A percentile compares a stretch with the other conserved stretches of the same genome.
Evolutionary conservation across 2,888 invertebrate species (phyloP).

Genomic region (Eristalinus aeneus): DNA sequence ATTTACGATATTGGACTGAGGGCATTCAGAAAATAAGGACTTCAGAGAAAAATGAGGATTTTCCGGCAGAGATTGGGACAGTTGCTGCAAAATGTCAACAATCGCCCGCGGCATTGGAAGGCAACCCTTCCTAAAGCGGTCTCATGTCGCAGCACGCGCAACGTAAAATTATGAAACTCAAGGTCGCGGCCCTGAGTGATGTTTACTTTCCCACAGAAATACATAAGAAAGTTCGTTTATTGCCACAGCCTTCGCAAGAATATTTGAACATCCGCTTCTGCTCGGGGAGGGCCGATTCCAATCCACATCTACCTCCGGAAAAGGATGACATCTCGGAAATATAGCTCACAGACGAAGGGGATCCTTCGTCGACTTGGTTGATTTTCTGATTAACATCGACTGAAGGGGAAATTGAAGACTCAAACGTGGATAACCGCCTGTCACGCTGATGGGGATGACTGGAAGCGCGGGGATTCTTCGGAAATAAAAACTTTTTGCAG

Average conservation of each 20-base stretch:
- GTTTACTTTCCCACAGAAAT: background rate
- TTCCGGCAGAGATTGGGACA: too few species aligned
- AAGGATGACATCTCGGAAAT: background rate
- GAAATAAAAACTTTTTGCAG: background rate
- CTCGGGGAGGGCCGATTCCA: background rate
- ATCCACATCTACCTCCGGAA: background rate
- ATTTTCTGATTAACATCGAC: background rate
- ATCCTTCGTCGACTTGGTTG: background rate
- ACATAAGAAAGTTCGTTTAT: background rate
- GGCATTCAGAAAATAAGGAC: too few species aligned
- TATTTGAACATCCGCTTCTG: background rate
- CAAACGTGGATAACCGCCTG: background rate
- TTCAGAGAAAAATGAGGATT: too few species aligned
- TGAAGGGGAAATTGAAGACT: background rate
- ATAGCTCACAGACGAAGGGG: background rate
- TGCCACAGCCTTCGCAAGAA: background rate
- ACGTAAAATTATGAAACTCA: background rate
- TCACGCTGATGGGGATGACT: background rate
- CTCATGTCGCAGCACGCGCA: background rate
- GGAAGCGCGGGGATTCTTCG: background rate
- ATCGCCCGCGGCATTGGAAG: too few species aligned
- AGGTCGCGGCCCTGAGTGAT: background rate
- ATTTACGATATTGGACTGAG: too few species aligned
- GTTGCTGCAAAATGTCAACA: too few species aligned
- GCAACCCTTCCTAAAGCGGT: background rate